Base-by-base conservation (phyloP, 92 coral and sea anemone species). In the Porites evermanni region DNA sequence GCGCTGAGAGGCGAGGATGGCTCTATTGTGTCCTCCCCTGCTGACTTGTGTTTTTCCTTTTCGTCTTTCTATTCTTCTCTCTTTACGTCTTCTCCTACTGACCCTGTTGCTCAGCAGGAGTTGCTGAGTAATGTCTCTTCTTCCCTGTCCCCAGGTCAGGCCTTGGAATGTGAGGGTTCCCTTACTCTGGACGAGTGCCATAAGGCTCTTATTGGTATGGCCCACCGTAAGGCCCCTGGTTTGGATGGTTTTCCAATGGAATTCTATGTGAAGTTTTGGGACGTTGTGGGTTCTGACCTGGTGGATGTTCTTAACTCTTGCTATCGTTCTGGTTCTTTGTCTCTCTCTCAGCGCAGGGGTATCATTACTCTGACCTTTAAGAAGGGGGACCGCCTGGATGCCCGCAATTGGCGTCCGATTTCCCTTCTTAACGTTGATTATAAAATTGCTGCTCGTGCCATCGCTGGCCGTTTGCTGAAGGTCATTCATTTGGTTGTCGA, bases 191-290 rank as follows among this genome's bases (percentile, higher is more conserved):
- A 65, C 0, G 91, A 88, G 8, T 53, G 77, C 60, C 1, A 3
- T 2, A 12, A 18, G 21, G 91, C 88, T 5, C 78, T 88, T 1
- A 1, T 19, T n/a, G 73, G 77, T 17, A 82, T 88, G 88, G 64
- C 75, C 0, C 1, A 21, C 0, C 8, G 26, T 9, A 88, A 88
- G 9, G 47, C 81, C 3, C 72, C 79, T 0, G 72, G 83, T 44
- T 0, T 53, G 1, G 64, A 79, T 66, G 84, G 84, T 0, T 19
- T 79, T 9, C 84, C 64, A 1, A 66, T 66, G 59, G 86, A 81
- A 8, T 81, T 81, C 53, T 81, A 81, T 18, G 2, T 52, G 5
- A 20, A 11, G 1, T 81, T 76, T 17, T 76, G 80, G 80, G 7
- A 17, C 23, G 68, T 81, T 6, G 29, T 81, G 6, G 77, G 86